Evolutionary conservation across 2,888 invertebrate species (phyloP).

Genomic region (Netelia melanura): DNA sequence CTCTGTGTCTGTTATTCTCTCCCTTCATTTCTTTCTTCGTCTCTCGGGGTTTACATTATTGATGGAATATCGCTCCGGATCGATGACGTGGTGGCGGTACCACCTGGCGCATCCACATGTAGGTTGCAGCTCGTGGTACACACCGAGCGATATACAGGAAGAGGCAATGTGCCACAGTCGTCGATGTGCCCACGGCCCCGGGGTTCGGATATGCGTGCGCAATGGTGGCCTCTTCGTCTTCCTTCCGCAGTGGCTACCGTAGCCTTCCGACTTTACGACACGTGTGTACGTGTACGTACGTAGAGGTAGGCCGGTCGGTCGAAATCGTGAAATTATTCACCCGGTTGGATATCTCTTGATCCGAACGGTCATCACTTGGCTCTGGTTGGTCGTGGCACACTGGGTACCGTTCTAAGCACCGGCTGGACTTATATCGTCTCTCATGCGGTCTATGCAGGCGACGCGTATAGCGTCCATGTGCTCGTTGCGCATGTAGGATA

Average conservation of each 20-base stretch:
- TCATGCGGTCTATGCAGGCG: background rate
- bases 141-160: background rate
- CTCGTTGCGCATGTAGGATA: background rate
- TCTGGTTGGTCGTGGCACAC: background rate
- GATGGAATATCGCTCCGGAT: constrained; percentile 70
- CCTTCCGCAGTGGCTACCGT: background rate
- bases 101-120: constrained; percentile 61
- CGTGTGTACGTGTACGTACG: background rate
- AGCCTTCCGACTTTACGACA: background rate
- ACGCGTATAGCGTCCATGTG: background rate
- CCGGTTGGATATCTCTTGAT: constrained; percentile 61
- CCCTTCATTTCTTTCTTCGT: constrained; percentile 17
- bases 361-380: constrained; percentile 60
- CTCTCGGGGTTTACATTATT: constrained; percentile 53
- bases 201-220: too few relatives aligned
- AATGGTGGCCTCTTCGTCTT: too few relatives aligned
- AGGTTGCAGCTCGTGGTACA: background rate
- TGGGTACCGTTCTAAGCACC: constrained; percentile 21
- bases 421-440: background rate
- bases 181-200: background rate
- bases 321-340: constrained; percentile 64
- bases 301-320: constrained; percentile 16
- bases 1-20: too few relatives aligned
- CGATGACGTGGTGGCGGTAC: constrained; percentile 69
- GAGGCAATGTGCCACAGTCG: background rate